Evolutionary conservation across 2,113 vertebrate genomes (phyloP), one percentile per base, ranked within the genome.

Genomic region (Coreoperca whiteheadi): DNA sequence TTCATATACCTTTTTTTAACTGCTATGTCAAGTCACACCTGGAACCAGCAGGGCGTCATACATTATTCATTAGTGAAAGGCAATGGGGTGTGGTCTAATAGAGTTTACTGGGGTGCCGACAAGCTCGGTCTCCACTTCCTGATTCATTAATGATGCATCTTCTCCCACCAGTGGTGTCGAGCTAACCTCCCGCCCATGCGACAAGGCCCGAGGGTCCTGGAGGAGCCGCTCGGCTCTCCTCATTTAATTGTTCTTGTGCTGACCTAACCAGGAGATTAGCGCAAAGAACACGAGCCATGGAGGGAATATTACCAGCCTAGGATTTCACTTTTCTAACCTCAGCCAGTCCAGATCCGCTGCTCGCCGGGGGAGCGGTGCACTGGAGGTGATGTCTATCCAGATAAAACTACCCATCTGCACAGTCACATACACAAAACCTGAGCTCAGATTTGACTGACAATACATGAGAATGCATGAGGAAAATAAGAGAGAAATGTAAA

Each of bases 31-130:
- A 91, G 88, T 92, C 87, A 84, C 94, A 94, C 94, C 95, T 95
- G 94, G 93, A 94, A 93, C 86, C 92, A 87, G 85, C 79, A 81
- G 86, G 87, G 88, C 79, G 9, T 91, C 82, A 86, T 95, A 83
- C 90, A 93, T 95, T 92, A 95, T 95, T 95, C 93, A 95, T 95
- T 86, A 94, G 91, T 37, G 25, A 63, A 90, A 93, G 91, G 87
- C 93, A 93, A 92, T 93, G 94, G 93, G 94, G 93, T 91, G 92
- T 95, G 93, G 94, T 92, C 93, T 91, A 90, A 91, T 90, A 90
- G 91, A 92, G 93, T 92, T 93, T 93, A 91, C 90, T 74, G 82
- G 88, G 88, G 90, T 89, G 79, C 79, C 75, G 85, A 90, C 80
- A 84, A 79, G 84, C 90, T 77, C 34, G 53, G 69, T 91, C 84